phyloP scores from a whole-genome alignment of 2,113 vertebrate genomes.

The Phoxinus phoxinus region DNA sequence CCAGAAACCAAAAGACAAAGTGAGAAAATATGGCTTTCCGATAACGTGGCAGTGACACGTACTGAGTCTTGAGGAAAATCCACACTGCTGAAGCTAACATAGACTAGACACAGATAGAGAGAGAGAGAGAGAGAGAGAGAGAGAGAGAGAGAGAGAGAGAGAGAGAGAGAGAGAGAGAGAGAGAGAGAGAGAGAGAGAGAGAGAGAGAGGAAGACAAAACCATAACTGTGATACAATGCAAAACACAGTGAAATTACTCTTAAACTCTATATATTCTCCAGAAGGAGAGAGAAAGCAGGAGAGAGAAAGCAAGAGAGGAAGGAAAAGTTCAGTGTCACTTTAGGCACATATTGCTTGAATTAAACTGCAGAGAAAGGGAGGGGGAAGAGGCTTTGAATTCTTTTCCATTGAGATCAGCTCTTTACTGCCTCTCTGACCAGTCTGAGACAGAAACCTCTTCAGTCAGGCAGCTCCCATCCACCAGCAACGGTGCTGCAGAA shows the following conservation, averaged over 20 bases:
- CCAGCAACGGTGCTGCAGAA: constrained; percentile 7
- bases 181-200: background rate
- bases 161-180: background rate
- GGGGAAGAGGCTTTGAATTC: constrained; percentile 62
- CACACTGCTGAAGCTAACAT: constrained; percentile 12
- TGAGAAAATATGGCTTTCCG: constrained; percentile 38
- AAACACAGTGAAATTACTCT: background rate
- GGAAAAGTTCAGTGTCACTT: constrained; percentile 41
- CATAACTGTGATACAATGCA: background rate
- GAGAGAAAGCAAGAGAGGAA: constrained; percentile 10
- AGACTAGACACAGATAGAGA: constrained; percentile 12
- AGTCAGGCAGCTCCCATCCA: constrained; percentile 23
- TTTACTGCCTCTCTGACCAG: constrained; percentile 55
- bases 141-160: constrained; percentile 17
- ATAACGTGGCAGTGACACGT: constrained; percentile 59
- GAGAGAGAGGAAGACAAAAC: constrained; percentile 10
- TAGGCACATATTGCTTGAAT: constrained; percentile 67
- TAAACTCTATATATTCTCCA: constrained; percentile 7
- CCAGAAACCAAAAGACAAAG: constrained; percentile 13
- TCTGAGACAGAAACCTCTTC: constrained; percentile 39
- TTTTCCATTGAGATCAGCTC: constrained; percentile 67
- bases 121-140: constrained; percentile 9
- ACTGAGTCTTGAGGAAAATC: constrained; percentile 12
- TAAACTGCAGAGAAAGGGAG: constrained; percentile 56
- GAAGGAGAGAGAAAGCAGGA: constrained; percentile 17